Evolutionary conservation across 2,888 invertebrate species (phyloP).

Genomic region (Eurytoma californica): DNA sequence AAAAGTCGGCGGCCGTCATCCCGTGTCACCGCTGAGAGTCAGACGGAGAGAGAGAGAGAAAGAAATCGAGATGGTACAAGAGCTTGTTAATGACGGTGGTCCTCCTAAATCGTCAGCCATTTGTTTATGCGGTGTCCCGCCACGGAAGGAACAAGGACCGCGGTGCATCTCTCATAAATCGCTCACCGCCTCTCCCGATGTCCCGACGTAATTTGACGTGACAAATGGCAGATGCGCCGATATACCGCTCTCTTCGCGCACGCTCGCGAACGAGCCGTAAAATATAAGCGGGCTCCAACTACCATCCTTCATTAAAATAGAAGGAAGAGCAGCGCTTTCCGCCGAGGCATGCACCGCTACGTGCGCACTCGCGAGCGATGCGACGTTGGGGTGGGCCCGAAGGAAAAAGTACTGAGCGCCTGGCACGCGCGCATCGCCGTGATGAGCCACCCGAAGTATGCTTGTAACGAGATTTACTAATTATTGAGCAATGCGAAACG

Average conservation of each 20-base stretch:
- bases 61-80: constrained; percentile 25
- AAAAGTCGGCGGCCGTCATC: constrained; percentile 15
- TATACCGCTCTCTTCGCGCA: constrained; percentile 63
- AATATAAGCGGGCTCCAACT: constrained; percentile 63
- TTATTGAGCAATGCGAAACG: background rate
- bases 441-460: too few species aligned
- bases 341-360: background rate
- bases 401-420: background rate
- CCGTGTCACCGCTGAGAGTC: constrained; percentile 17
- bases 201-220: constrained; percentile 68
- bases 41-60: constrained; percentile 29
- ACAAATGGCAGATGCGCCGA: constrained; percentile 72
- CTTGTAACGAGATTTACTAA: constrained; percentile 15
- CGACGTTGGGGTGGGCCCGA: constrained; percentile 18
- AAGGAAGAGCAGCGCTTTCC: constrained; percentile 51
- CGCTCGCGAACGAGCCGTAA: constrained; percentile 57
- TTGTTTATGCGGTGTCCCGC: constrained; percentile 68
- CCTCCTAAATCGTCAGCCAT: constrained; percentile 70
- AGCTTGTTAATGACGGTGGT: constrained; percentile 68
- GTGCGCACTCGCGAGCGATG: constrained; percentile 8
- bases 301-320: constrained; percentile 67
- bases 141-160: constrained; percentile 66
- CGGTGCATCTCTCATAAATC: constrained; percentile 68
- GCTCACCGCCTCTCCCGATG: constrained; percentile 57
- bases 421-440: too few species aligned